Conservation (phyloP, 2,797 vertebrate genomes). For the Phylloscopus collybita region DNA sequence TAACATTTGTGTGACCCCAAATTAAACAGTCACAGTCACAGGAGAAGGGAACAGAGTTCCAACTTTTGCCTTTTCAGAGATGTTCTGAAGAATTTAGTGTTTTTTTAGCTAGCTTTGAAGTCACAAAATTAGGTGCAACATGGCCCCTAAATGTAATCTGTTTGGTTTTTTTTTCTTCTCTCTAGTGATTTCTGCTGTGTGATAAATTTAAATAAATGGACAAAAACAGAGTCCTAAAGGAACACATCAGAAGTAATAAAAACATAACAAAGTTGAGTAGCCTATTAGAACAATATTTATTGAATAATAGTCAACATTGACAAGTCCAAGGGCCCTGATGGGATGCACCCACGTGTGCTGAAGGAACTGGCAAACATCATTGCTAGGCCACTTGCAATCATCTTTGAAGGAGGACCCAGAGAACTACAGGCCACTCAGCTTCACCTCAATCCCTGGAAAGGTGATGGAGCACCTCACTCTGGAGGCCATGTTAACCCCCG, state of each 20-base stretch:
- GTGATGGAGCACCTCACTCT: background rate
- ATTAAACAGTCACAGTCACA: background rate
- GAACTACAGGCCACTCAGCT: background rate
- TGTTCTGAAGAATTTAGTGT: background rate
- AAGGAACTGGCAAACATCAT: background rate
- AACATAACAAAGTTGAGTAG: background rate
- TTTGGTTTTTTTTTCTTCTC: background rate
- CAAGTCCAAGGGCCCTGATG: background rate
- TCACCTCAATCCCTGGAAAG: background rate
- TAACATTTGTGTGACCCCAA: background rate
- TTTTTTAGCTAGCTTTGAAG: background rate
- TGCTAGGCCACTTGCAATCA: background rate
- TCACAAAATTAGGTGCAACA: background rate
- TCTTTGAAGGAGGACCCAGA: background rate
- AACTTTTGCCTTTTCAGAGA: background rate
- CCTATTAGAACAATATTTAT: background rate
- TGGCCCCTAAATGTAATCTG: background rate
- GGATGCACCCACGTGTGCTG: background rate
- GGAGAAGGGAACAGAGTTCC: background rate
- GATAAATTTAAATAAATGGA: constrained; percentile 22
- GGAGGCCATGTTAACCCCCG: background rate
- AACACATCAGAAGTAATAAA: constrained; percentile 2
- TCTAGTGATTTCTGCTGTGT: background rate
- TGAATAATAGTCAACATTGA: background rate
- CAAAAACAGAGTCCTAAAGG: background rate